These are phyloP conservation scores for Peromyscus eremicus DNA, from an alignment of 2,797 vertebrate genomes.

Conservation along the genomic window DNA sequence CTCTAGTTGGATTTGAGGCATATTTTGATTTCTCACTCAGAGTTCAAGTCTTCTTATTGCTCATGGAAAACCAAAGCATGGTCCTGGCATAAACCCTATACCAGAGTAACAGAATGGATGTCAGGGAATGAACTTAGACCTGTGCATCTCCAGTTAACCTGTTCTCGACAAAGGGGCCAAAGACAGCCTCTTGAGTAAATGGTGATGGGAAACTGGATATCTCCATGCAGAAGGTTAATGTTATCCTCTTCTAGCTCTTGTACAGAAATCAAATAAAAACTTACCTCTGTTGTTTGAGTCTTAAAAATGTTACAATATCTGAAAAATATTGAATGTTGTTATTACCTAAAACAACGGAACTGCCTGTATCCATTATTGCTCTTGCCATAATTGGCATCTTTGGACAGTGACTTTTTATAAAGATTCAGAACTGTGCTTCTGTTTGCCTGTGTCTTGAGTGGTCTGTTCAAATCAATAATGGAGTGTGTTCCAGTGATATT, in stretches of 20 bases:
- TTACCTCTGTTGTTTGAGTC: not conserved
- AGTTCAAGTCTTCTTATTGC: not conserved
- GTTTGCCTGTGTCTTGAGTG: not conserved
- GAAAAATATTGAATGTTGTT: not conserved
- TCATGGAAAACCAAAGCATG: not conserved
- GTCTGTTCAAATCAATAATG: not conserved
- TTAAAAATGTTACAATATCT: not conserved
- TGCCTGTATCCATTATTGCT: not conserved
- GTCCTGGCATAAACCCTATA: not conserved
- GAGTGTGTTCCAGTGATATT: not conserved
- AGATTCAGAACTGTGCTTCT: not conserved
- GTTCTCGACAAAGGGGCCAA: not conserved
- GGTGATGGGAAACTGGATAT: not conserved
- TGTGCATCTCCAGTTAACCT: not conserved
- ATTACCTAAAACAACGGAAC: not conserved
- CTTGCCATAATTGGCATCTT: not conserved
- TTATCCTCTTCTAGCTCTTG: not conserved
- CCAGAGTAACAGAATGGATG: not conserved
- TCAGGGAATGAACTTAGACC: not conserved
- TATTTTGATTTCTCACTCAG: conserved; percentile 38
- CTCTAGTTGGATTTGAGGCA: not conserved
- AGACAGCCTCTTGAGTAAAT: not conserved
- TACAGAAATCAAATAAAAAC: not conserved
- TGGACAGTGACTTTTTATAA: not conserved
- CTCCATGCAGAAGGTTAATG: not conserved